These are phyloP conservation scores for Hofmannophila pseudospretella DNA, from an alignment of 2,888 invertebrate genomes.

Conservation along the genomic window DNA sequence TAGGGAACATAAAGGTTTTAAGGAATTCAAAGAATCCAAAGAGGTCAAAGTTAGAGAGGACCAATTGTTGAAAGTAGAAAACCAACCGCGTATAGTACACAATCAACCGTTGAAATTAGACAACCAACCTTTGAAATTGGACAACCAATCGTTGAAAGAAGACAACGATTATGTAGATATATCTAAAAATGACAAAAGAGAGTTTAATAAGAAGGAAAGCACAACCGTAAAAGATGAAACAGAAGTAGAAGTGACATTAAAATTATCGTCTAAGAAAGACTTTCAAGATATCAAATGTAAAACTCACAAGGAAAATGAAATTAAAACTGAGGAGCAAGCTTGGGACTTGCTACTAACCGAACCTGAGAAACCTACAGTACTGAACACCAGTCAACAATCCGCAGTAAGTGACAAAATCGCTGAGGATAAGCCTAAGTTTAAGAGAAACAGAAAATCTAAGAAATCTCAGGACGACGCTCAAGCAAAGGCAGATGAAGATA, in stretches of 20 bases:
- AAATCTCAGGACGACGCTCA: constrained; percentile 49
- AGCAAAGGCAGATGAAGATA: constrained; percentile 56
- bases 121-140: constrained; percentile 5
- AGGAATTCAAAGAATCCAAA: constrained; percentile 11
- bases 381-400: constrained; percentile 25
- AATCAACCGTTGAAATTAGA: constrained; percentile 4
- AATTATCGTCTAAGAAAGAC: constrained; percentile 24
- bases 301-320: constrained; percentile 24
- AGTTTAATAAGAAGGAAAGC: neutral
- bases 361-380: constrained; percentile 32
- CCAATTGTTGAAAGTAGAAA: too few species aligned
- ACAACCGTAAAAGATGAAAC: constrained; percentile 8
- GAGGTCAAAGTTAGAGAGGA: constrained; percentile 3
- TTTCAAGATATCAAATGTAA: constrained; percentile 17
- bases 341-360: constrained; percentile 66
- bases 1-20: constrained; percentile 14
- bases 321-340: constrained; percentile 64
- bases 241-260: constrained; percentile 16
- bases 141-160: neutral
- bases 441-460: constrained; percentile 50
- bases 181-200: neutral
- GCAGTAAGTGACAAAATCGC: constrained; percentile 23
- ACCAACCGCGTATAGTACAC: too few species aligned
- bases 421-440: constrained; percentile 56
- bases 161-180: constrained; percentile 2